Conservation (phyloP, 2,113 vertebrate genomes). For the Genyomyrus donnyi region DNA sequence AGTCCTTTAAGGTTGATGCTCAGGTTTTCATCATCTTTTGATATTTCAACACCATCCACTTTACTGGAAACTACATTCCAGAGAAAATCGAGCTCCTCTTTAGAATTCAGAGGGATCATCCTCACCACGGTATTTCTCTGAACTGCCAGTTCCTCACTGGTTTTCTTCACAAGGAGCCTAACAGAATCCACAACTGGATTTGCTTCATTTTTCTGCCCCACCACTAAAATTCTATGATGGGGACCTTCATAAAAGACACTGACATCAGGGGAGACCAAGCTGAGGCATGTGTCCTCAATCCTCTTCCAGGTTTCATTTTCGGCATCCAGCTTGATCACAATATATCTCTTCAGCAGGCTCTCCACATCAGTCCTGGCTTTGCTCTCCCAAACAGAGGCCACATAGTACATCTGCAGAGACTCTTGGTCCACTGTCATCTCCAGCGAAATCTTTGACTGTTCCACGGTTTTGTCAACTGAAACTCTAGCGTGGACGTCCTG, state of each 20-base stretch:
- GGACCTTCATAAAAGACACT: slow-evolving; percentile 21
- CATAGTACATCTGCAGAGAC: slow-evolving; percentile 25
- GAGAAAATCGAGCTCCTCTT: slow-evolving; percentile 35
- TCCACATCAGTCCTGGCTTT: slow-evolving; percentile 24
- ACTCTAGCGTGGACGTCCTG: slow-evolving; percentile 27
- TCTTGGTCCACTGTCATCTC: slow-evolving; percentile 31
- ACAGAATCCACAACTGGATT: slow-evolving; percentile 19
- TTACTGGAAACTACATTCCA: slow-evolving; percentile 22
- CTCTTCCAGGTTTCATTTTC: slow-evolving; percentile 39
- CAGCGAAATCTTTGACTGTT: slow-evolving; percentile 20
- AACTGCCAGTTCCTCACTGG: slow-evolving; percentile 26
- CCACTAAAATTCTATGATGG: slow-evolving; percentile 26
- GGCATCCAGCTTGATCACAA: not conserved
- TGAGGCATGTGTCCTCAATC: slow-evolving; percentile 12
- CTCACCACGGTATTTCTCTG: slow-evolving; percentile 35
- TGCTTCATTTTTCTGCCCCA: slow-evolving; percentile 27
- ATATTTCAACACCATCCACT: slow-evolving; percentile 25
- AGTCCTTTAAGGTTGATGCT: slow-evolving; percentile 36
- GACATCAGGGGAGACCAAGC: slow-evolving; percentile 6
- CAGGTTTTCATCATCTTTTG: slow-evolving; percentile 27
- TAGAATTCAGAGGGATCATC: slow-evolving; percentile 27
- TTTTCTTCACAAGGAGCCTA: slow-evolving; percentile 19
- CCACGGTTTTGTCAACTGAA: slow-evolving; percentile 1
- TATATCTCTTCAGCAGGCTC: slow-evolving; percentile 28
- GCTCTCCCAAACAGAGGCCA: slow-evolving; percentile 38